These are phyloP conservation scores for Triplophysa yarkandensis DNA, from an alignment of 2,797 vertebrate species.

Conservation along the genomic window DNA sequence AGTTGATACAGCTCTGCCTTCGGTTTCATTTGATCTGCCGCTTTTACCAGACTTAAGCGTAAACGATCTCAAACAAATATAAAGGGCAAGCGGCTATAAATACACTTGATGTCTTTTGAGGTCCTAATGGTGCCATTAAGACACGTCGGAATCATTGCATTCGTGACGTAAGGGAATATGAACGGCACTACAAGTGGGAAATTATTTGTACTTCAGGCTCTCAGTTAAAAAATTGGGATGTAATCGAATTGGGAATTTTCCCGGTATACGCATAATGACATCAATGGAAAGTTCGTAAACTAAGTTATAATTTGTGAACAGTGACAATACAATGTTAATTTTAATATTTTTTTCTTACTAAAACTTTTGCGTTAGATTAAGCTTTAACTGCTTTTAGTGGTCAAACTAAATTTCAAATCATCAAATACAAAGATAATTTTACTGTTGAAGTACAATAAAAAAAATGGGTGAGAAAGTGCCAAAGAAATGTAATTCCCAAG, in stretches of 20 bases:
- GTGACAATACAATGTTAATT: not conserved
- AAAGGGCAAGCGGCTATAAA: not conserved
- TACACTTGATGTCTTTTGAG: not conserved
- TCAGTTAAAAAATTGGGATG: not conserved
- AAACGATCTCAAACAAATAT: not conserved
- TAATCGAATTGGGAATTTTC: no score
- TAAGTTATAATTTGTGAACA: not conserved
- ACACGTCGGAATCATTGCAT: not conserved
- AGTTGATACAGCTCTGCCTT: constrained; percentile 45
- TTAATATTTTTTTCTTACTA: not conserved
- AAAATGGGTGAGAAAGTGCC: not conserved
- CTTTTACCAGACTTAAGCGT: constrained; percentile 24
- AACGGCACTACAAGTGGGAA: not conserved
- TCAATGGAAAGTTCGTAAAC: no score
- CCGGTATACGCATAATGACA: no score
- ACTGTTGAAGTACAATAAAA: not conserved
- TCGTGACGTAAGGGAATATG: not conserved
- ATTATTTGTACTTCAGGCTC: not conserved
- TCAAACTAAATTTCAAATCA: no score
- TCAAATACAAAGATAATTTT: no score
- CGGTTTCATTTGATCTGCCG: constrained; percentile 12
- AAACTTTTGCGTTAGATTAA: no score
- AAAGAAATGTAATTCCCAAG: not conserved
- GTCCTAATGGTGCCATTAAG: not conserved
- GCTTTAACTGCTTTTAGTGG: no score